Evolutionary conservation across 2,888 invertebrate genomes (phyloP).

Genomic region (Toxonevra muliebris): DNA sequence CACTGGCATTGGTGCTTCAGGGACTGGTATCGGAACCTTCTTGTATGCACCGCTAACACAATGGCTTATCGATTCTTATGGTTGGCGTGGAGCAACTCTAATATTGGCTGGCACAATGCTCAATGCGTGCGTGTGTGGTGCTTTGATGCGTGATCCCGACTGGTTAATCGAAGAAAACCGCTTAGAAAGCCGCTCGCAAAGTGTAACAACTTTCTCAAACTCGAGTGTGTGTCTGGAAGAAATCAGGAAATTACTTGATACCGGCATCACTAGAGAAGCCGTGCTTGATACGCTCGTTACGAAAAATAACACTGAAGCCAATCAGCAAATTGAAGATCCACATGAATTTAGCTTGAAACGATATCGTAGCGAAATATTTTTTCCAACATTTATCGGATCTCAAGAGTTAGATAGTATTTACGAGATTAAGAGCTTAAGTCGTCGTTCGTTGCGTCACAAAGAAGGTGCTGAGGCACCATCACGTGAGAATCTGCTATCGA

Average conservation of each 20-base stretch:
- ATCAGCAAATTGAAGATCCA: conserved; percentile 63
- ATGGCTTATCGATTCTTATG: conserved; percentile 75
- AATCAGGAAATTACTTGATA: conserved; percentile 75
- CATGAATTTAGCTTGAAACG: conserved; percentile 54
- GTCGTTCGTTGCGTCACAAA: conserved; percentile 60
- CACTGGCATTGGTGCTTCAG: conserved; percentile 87
- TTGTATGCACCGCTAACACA: conserved; percentile 87
- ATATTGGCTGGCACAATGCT: conserved; percentile 85
- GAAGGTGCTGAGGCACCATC: conserved; percentile 59
- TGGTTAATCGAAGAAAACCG: conserved; percentile 70
- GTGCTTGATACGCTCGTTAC: conserved; percentile 64
- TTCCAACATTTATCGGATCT: conserved; percentile 61
- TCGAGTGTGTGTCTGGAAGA: conserved; percentile 65
- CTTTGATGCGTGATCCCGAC: conserved; percentile 87
- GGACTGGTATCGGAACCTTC: conserved; percentile 89
- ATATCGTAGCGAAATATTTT: conserved; percentile 62
- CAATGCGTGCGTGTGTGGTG: conserved; percentile 86
- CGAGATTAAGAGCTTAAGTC: conserved; percentile 59
- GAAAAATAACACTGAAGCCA: conserved; percentile 64
- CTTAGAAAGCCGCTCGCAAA: conserved; percentile 64
- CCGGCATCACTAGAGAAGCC: conserved; percentile 68
- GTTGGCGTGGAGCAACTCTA: conserved; percentile 86
- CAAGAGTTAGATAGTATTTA: conserved; percentile 59
- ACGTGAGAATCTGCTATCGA: conserved; percentile 59
- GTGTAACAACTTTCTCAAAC: conserved; percentile 64